phyloP scores from a whole-genome alignment of 2,797 vertebrate species.

The Coracias cyanogaster region DNA sequence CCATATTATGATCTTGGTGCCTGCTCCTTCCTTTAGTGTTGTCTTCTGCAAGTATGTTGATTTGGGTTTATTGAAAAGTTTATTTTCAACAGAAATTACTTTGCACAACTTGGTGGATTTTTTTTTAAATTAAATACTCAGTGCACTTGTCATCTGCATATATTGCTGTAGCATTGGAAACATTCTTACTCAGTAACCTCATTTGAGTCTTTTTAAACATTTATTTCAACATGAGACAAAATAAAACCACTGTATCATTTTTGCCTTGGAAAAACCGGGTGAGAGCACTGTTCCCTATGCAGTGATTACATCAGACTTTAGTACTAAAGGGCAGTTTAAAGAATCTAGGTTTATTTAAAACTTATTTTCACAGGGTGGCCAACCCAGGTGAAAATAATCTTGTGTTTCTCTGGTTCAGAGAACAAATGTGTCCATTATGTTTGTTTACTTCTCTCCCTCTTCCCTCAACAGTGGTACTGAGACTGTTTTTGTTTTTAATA shows the following conservation, averaged over 20 bases:
- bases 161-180: slow-evolving; percentile 74
- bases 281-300: slow-evolving; percentile 26
- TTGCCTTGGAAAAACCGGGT: slow-evolving; percentile 49
- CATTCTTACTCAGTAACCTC: slow-evolving; percentile 68
- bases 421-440: slow-evolving; percentile 42
- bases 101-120: slow-evolving; percentile 76
- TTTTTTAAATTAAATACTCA: slow-evolving; percentile 23
- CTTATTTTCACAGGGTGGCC: slow-evolving; percentile 53
- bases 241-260: slow-evolving; percentile 68
- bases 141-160: slow-evolving; percentile 77
- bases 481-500: slow-evolving; percentile 79
- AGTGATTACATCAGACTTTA: slow-evolving; percentile 6
- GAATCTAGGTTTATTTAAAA: slow-evolving; percentile 67
- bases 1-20: slow-evolving; percentile 75
- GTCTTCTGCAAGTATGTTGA: slow-evolving; percentile 60
- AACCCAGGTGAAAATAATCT: slow-evolving; percentile 69
- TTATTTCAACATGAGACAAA: slow-evolving; percentile 30
- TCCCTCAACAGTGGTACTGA: slow-evolving; percentile 81
- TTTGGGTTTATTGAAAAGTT: slow-evolving; percentile 76
- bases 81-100: slow-evolving; percentile 54
- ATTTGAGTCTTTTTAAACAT: slow-evolving; percentile 52
- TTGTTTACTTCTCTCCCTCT: slow-evolving; percentile 43
- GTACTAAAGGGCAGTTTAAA: slow-evolving; percentile 54
- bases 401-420: slow-evolving; percentile 77
- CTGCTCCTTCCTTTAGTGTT: slow-evolving; percentile 67